Evolutionary conservation across 2,888 invertebrate genomes (phyloP), one percentile per base, ranked within the genome.

Genomic region (Cerastis leucographa): DNA sequence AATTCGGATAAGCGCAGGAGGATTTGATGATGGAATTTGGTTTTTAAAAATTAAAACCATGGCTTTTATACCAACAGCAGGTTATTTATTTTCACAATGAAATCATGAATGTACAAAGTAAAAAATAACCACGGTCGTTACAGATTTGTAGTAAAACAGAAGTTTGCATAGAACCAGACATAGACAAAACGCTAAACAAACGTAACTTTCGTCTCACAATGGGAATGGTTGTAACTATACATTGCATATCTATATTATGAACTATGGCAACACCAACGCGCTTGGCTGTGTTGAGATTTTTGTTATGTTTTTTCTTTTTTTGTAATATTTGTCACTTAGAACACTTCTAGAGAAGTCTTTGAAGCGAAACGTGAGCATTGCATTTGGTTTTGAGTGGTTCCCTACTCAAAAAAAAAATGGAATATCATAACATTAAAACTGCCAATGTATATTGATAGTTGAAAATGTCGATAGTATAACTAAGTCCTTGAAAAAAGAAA

Each of bases 141-240:
- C 29, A 3, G 5, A 42, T 44, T 19, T 40, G 0, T 65, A 4
- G 11, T 51, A 54, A 73, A 56, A 12, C 25, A 78, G 42, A 35
- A 61, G 62, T 70, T 75, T 88, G 91, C 90, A 92, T 87, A 89
- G 91, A 89, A 88, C 40, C 91, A 92, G 91, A 88, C 89, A 89
- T 76, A 9, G 76, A 68, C 25, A 46, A 66, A 77, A 79, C 17
- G 46, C 54, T 51, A 66, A 64, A 67, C 14, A 54, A 73, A 70
- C 49, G 79, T 90, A 89, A 91, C 93, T 94, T 93, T 93, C 93
- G 94, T 92, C 93, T 93, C 92, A 76, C 14, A 51, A 72, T 73
- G 89, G 88, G 88, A 83, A 78, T 78, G 88, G 89, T 84, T 68
- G 77, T 84, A 79, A 84, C 74, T 80, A 80, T 87, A 84, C 74